Percentiles rank a stretch among this genome's conserved stretches.
Evolutionary conservation across 2,113 vertebrate species (phyloP).

Genomic region (Typhlomys cinereus): DNA sequence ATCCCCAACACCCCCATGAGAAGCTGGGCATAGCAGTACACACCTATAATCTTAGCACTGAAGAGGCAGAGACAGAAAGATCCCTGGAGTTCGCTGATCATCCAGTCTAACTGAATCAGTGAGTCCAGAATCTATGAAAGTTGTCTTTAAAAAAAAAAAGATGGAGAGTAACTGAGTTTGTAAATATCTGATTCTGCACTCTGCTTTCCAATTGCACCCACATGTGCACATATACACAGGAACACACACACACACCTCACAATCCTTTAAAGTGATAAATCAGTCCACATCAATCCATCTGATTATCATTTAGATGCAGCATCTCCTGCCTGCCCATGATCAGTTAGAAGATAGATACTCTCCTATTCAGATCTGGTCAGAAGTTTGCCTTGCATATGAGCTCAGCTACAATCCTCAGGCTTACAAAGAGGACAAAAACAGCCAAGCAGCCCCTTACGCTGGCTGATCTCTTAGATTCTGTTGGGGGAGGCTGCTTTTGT

Average conservation of each 20-base stretch:
- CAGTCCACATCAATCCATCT: not conserved
- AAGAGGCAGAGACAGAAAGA: no score
- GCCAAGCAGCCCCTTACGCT: not conserved
- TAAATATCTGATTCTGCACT: not conserved
- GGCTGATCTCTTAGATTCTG: not conserved
- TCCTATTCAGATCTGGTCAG: not conserved
- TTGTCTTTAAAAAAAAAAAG: not conserved
- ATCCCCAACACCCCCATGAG: not conserved
- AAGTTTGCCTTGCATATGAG: not conserved
- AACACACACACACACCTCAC: no score
- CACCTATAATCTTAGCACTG: not conserved
- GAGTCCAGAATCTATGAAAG: not conserved
- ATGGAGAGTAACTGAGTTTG: not conserved
- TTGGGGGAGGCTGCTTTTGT: not conserved
- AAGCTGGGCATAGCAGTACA: not conserved
- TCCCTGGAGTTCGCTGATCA: no score
- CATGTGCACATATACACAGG: not conserved
- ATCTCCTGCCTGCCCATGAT: not conserved
- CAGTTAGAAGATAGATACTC: conserved; percentile 38
- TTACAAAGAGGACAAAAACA: not conserved
- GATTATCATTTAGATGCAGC: not conserved
- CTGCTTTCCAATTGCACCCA: not conserved
- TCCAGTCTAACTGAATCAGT: not conserved
- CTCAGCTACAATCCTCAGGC: not conserved
- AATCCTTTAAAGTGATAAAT: not conserved